A percentile compares a stretch with the other conserved stretches of the same genome.
phyloP scores from a whole-genome alignment of 1,140 invertebrate species.

The Temnothorax curvispinosus region DNA sequence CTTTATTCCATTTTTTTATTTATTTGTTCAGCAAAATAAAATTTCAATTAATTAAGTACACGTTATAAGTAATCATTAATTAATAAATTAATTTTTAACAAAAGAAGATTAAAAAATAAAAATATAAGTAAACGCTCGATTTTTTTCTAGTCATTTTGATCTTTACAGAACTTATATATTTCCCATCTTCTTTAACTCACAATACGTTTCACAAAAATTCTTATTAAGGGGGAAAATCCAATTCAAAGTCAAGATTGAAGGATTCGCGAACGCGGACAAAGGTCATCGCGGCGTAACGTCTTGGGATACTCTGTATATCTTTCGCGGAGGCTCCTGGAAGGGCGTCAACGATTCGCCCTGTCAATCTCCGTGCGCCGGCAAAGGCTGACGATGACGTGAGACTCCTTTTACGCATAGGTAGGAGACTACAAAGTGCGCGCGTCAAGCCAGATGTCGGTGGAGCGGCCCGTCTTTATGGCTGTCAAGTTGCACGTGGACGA shows the following conservation, averaged over 20 bases:
- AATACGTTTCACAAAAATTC: neutral
- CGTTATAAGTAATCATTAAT: neutral
- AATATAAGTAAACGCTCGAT: neutral
- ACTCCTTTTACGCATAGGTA: slow-evolving; percentile 45
- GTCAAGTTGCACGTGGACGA: slow-evolving; percentile 47
- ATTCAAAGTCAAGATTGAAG: neutral
- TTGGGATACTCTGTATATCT: slow-evolving; percentile 1
- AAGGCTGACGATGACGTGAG: slow-evolving; percentile 37
- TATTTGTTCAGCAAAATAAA: neutral
- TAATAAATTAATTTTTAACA: neutral
- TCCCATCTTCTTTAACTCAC: too few species aligned
- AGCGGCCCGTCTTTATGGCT: slow-evolving; percentile 53
- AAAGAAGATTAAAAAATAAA: neutral
- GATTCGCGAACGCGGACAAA: neutral
- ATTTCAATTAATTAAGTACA: neutral
- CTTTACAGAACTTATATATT: neutral
- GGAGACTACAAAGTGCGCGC: slow-evolving; percentile 57
- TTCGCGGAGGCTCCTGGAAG: neutral
- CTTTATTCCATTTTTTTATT: neutral
- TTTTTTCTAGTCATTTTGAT: neutral
- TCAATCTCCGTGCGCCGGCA: slow-evolving; percentile 29
- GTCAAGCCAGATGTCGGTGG: slow-evolving; percentile 54
- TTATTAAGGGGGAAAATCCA: neutral
- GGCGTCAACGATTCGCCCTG: slow-evolving; percentile 37
- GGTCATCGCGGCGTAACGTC: neutral